These are phyloP conservation scores for Folsomia candida DNA, from an alignment of 2,888 invertebrate species.

Conservation along the genomic window DNA sequence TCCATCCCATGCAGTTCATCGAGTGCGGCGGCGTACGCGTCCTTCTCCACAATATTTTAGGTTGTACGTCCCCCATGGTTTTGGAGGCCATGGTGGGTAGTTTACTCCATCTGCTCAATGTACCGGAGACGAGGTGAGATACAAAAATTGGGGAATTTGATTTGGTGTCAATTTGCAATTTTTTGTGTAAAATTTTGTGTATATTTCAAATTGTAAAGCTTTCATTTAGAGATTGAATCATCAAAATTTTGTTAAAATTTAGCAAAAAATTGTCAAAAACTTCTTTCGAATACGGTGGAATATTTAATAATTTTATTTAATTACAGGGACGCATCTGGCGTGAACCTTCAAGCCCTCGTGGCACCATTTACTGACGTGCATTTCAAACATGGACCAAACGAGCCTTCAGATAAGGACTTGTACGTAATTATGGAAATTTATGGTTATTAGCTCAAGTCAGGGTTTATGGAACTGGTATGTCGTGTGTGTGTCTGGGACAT, in stretches of 20 bases:
- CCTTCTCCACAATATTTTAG: slow-evolving; percentile 73
- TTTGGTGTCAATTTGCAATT: too few species aligned
- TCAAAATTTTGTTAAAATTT: too few species aligned
- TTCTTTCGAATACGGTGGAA: too few species aligned
- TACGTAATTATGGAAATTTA: slow-evolving; percentile 19
- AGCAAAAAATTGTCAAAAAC: too few species aligned
- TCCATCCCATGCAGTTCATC: slow-evolving; percentile 78
- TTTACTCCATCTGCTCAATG: slow-evolving; percentile 77
- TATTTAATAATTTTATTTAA: too few species aligned
- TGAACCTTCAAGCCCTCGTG: slow-evolving; percentile 81
- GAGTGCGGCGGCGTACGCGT: slow-evolving; percentile 79
- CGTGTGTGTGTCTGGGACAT: too few species aligned
- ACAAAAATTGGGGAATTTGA: too few species aligned
- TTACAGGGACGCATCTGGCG: slow-evolving; percentile 68
- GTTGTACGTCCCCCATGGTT: slow-evolving; percentile 82
- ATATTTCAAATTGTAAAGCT: too few species aligned
- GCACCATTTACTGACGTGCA: slow-evolving; percentile 94
- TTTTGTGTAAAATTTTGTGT: too few species aligned
- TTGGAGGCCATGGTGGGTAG: slow-evolving; percentile 87
- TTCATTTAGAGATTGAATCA: too few species aligned
- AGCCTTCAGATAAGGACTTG: slow-evolving; percentile 43
- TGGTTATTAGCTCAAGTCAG: not conserved
- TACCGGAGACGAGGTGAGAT: slow-evolving; percentile 76
- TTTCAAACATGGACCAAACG: slow-evolving; percentile 57
- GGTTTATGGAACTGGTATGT: too few species aligned